Conservation (phyloP, 2,888 invertebrate genomes). For the Dione juno region DNA sequence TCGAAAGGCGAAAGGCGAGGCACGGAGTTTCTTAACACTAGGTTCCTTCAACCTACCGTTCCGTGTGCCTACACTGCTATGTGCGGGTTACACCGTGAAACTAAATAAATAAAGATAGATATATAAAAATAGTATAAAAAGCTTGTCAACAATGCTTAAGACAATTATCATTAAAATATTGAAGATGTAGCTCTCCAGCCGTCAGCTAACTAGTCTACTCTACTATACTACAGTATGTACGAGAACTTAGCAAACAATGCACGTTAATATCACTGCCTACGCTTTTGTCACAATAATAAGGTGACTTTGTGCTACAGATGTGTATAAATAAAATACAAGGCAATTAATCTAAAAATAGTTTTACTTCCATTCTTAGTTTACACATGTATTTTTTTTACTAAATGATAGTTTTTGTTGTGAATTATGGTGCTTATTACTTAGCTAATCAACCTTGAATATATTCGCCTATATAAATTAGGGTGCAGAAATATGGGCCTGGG, state of each 20-base stretch:
- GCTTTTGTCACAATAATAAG: constrained; percentile 31
- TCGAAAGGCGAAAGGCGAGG: no score
- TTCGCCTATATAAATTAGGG: no score
- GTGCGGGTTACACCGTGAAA: no score
- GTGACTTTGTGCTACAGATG: background rate
- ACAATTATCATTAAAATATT: constrained; percentile 19
- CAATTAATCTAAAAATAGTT: constrained; percentile 17
- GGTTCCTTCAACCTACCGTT: no score
- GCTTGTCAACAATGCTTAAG: background rate
- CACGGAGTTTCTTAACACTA: no score
- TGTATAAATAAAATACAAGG: background rate
- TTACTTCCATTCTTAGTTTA: background rate
- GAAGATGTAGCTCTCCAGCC: background rate
- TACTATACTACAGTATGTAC: constrained; percentile 2
- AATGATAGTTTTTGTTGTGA: no score
- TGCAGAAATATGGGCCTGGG: no score
- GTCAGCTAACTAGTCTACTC: constrained; percentile 11
- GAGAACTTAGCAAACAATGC: constrained; percentile 28
- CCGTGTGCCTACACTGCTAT: no score
- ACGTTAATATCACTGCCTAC: constrained; percentile 17
- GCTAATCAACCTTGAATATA: no score
- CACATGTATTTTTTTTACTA: no score
- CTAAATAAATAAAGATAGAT: background rate
- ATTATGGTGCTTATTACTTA: no score
- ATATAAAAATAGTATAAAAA: background rate